Conservation (phyloP, 2,113 vertebrate species). For the Cheirogaleus medius region DNA sequence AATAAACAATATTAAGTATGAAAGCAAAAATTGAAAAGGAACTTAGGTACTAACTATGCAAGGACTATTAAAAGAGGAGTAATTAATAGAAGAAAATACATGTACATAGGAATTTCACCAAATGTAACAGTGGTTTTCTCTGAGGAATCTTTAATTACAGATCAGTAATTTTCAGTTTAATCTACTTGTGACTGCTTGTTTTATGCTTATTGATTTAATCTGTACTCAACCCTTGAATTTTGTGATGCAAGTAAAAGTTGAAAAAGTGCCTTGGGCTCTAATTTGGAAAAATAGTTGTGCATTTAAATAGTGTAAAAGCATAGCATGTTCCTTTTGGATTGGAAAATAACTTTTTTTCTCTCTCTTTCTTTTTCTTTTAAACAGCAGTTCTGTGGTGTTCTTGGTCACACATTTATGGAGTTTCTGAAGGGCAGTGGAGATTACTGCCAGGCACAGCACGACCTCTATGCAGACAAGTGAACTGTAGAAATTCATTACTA, state of each 20-base stretch:
- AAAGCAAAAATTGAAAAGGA: neutral
- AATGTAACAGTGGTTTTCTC: neutral
- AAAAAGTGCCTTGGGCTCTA: neutral
- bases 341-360: constrained; percentile 14
- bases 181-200: neutral
- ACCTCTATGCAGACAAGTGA: constrained; percentile 99
- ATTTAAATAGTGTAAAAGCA: neutral
- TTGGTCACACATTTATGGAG: constrained; percentile 99
- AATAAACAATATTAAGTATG: neutral
- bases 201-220: neutral
- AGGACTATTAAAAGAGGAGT: neutral
- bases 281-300: neutral
- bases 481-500: constrained; percentile 90
- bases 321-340: constrained; percentile 10
- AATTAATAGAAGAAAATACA: neutral
- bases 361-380: constrained; percentile 72
- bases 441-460: constrained; percentile 99
- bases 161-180: neutral
- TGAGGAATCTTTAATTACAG: neutral
- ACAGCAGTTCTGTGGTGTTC: constrained; percentile 99
- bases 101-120: neutral
- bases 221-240: neutral
- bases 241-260: neutral
- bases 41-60: neutral
- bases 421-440: constrained; percentile 99